Evolutionary conservation across 64 coral and sea anemone species (phyloP), one percentile per base, ranked within the genome.

Genomic region (Pocillopora damicornis): DNA sequence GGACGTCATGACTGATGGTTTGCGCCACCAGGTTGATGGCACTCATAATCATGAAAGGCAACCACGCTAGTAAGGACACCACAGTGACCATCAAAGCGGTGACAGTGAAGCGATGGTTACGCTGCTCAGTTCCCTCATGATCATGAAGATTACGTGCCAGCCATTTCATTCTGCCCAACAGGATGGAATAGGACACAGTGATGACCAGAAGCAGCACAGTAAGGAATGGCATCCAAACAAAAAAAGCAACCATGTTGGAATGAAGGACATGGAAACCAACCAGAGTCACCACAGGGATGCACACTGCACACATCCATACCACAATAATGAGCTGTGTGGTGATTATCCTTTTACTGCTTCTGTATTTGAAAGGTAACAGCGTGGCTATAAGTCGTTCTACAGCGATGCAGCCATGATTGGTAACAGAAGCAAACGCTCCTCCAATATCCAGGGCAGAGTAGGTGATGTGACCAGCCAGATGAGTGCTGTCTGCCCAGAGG

Each of bases 361-460:
- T 63, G 63, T 92, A 86, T 72, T 63, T 87, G 20, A 76, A 87
- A 17, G 90, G 90, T 14, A 69, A 73, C 11, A 87, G 20, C 0
- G 86, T 69, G 42, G 90, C 90, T 45, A 87, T 11, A 1, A 92
- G 75, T 9, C 90, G 84, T 35, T 92, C 90, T 10, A 92, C 66
- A 72, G 90, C 90, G 26, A 92, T 92, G 16, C 75, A 77, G 9
- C 74, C 77, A 37, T 87, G 67, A 42, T 84, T 78, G 25, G 76
- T 71, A 38, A 92, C 76, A 2, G 90, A 87, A 4, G 74, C 90
- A 74, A 87, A 86, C 2, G 82, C 84, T 13, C 35, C 18, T 1
- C 5, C 66, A 4, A 92, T 78, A 30, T 92, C 90, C 15, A 92
- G 5, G 7, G 34, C 87, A 11, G 61, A 60, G 35, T 92, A 86